Base-by-base conservation (phyloP, 2,888 invertebrate species). In the Drosophila parthenogenetica region DNA sequence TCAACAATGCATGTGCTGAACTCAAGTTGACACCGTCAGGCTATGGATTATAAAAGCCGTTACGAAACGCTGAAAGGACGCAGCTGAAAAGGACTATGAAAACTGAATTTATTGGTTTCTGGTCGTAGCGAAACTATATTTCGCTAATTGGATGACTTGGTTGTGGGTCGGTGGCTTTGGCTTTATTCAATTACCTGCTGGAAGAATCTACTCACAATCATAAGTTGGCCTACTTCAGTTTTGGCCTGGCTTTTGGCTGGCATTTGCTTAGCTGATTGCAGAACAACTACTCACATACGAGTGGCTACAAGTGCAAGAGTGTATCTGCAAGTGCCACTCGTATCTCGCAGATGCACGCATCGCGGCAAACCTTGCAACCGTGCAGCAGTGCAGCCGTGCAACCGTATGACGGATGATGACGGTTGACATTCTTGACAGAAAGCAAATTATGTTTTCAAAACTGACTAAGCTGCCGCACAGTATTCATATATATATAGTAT, bases 361-460 rank as follows among this genome's bases (percentile, higher is more conserved):
- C 49, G 32, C 35, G 37, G 19, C 45, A 29, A 29, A 29, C 29
- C 29, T 29, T 29, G 29, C 29, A 29, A 29, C 29, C 29, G 29
- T 29, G 29, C 29, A 29, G 11, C 35, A 1, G 35, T 13, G 35
- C 29, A 29, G 11, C 35, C 4, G 35, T 13, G 35, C 29, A 60
- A 51, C 17, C 42, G 16, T 25, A 43, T 29, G 35, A 32, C 42
- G 50, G 53, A 62, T 54, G 45, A 45, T 59, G 59, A 11, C 17
- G 54, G 54, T 8, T 65, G 69, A 51, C 46, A 49, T 57, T 32
- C 35, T 49, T 32, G 61, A 59, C 77, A 62, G 62, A 66, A 69
- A 64, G 87, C 51, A 68, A 74, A 86, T 88, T 83, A 86, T 83
- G 77, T 74, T 86, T 79, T 82, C 74, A 69, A 67, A 67, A 64